A percentile compares a stretch with the other conserved stretches of the same genome.
These are phyloP conservation scores for Crax fasciolata DNA, from an alignment of 2,797 vertebrate species.

Conservation along the genomic window DNA sequence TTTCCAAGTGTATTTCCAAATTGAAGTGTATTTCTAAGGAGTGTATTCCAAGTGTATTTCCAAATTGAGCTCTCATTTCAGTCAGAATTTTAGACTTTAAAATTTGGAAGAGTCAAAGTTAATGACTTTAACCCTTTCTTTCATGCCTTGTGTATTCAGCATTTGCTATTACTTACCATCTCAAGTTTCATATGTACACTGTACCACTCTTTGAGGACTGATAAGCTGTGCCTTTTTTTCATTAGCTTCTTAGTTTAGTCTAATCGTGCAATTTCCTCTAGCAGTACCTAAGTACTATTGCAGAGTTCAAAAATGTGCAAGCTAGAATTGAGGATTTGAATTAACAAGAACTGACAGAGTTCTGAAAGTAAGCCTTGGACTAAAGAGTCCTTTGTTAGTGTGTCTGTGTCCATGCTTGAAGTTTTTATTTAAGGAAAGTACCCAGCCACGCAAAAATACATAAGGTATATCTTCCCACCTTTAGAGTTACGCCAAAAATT, in stretches of 20 bases:
- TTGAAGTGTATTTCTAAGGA: not conserved
- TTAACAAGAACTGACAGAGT: not conserved
- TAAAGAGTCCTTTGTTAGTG: not conserved
- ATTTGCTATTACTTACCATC: not conserved
- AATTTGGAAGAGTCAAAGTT: not conserved
- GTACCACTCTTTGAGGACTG: not conserved
- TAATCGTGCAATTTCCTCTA: not conserved
- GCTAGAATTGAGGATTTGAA: not conserved
- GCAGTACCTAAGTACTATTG: not conserved
- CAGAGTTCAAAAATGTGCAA: slow-evolving; percentile 2
- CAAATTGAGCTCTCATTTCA: not conserved
- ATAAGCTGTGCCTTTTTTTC: not conserved
- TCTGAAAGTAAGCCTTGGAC: not conserved
- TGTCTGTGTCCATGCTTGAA: not conserved
- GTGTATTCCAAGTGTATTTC: slow-evolving; percentile 10
- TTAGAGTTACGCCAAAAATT: not conserved
- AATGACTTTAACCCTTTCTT: not conserved
- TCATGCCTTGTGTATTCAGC: not conserved
- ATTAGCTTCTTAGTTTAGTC: not conserved
- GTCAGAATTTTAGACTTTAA: not conserved
- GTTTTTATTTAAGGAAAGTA: not conserved
- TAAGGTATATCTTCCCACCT: not conserved
- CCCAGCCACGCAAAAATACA: not conserved
- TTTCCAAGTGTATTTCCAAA: slow-evolving; percentile 31
- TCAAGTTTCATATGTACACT: not conserved